Conservation (phyloP, 2,888 invertebrate genomes). For the Sinopyrophorus schimmeli region DNA sequence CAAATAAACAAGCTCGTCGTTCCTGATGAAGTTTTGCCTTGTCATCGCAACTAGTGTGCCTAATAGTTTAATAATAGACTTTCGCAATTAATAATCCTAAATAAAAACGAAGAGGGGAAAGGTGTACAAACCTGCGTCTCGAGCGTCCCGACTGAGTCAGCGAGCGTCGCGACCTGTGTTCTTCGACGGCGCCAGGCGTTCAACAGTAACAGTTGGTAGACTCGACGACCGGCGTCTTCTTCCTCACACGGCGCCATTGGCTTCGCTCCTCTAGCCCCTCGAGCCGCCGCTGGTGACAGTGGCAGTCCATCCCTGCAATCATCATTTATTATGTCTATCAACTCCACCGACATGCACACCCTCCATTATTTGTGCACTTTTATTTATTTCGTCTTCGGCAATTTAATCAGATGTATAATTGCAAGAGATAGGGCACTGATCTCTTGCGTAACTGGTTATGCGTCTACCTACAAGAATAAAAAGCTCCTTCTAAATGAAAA, state of each 20-base stretch:
- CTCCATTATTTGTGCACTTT: too few species aligned
- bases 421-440: too few species aligned
- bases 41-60: slow-evolving; percentile 3
- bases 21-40: too few species aligned
- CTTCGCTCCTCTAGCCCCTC: not conserved
- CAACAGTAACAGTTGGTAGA: slow-evolving; percentile 39
- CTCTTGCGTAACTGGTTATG: too few species aligned
- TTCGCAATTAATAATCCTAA: slow-evolving; percentile 8
- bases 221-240: slow-evolving; percentile 38
- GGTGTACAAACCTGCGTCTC: slow-evolving; percentile 36
- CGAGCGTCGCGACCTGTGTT: slow-evolving; percentile 38
- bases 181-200: slow-evolving; percentile 42
- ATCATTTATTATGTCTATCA: slow-evolving; percentile 9
- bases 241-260: slow-evolving; percentile 30
- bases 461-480: too few species aligned
- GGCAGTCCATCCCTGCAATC: slow-evolving; percentile 16
- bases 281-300: not conserved
- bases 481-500: too few species aligned
- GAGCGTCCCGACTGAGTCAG: slow-evolving; percentile 37
- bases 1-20: too few species aligned
- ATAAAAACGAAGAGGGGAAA: not conserved
- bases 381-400: too few species aligned
- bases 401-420: too few species aligned
- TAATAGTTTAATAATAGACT: slow-evolving; percentile 11
- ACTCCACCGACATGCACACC: too few species aligned